Base-by-base conservation (phyloP, 2,797 vertebrate species). In the Takifugu ocellatus region DNA sequence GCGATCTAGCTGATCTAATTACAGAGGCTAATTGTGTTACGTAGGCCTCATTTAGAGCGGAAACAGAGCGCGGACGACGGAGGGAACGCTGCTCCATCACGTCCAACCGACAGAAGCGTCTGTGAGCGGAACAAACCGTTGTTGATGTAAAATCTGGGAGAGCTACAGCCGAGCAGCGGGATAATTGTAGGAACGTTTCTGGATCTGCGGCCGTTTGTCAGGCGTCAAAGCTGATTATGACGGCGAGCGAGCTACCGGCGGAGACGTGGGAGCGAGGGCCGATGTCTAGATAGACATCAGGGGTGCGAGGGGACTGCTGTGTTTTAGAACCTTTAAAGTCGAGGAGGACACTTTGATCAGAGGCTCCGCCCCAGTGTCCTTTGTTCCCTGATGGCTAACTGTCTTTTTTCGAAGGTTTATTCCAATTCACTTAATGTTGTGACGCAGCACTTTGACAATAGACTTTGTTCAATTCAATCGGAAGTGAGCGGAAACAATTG, bases 161-260 rank as follows among this genome's bases (percentile, higher is more conserved):
- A 25, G 51, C 16, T n/a, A 46, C 39, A 73, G 58, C 7, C 33
- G 51, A 68, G 59, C 46, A 26, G 16, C 59, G 12, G 56, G 56
- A 39, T 52, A 52, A 62, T 66, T 43, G 68, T 58, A 61, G 61
- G n/a, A 76, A 83, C 83, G 66, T 77, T 84, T 69, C 39, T 55
- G 6, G 2, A 53, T 70, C 66, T 56, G 33, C 42, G 45, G 72
- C 76, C 81, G 66, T 76, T 78, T 11, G 29, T 29, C 50, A 31
- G 77, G 21, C 21, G 78, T 85, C 83, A 85, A 67, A 86, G 75
- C 61, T 39, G 66, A 83, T 87, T 79, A 78, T 81, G 80, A 86
- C 81, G 75, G 70, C 6, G 49, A 50, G 74, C 25, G 63, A 77
- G 75, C 64, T 50, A 45, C 53, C 56, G 66, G 75, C 72, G 65